Conservation (phyloP, 2,888 invertebrate species). For the Slavum lentiscoides region DNA sequence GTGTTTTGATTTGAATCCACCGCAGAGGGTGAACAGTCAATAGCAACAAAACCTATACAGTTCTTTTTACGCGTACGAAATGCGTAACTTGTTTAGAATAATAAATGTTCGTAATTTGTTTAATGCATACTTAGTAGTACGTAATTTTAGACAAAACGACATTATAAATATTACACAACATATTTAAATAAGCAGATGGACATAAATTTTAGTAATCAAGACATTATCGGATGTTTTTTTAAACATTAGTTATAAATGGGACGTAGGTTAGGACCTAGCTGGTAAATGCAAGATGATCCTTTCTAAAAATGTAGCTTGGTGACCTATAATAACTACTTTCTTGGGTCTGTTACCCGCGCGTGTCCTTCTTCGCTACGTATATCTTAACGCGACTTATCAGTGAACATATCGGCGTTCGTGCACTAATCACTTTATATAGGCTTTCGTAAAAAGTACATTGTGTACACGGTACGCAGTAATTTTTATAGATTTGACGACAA, state of each 20-base stretch:
- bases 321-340: conserved; percentile 10
- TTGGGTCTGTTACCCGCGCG: neutral
- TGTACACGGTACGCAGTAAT: neutral
- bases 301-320: conserved; percentile 20
- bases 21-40: too few relatives aligned
- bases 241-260: neutral
- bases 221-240: neutral
- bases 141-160: too few relatives aligned
- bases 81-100: too few relatives aligned
- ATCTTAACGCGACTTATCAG: neutral
- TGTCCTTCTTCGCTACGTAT: neutral
- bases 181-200: too few relatives aligned
- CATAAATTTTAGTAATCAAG: too few relatives aligned
- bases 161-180: too few relatives aligned
- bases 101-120: too few relatives aligned
- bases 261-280: neutral
- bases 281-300: neutral
- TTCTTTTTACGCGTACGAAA: too few relatives aligned
- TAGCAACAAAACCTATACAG: too few relatives aligned
- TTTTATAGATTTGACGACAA: neutral
- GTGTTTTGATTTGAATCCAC: too few relatives aligned
- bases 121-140: too few relatives aligned
- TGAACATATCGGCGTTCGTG: neutral
- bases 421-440: neutral
- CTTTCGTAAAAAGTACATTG: neutral